A percentile compares a stretch with the other conserved stretches of the same genome.
phyloP scores from a whole-genome alignment of 2,113 vertebrate genomes.

The Phodopus roborovskii region DNA sequence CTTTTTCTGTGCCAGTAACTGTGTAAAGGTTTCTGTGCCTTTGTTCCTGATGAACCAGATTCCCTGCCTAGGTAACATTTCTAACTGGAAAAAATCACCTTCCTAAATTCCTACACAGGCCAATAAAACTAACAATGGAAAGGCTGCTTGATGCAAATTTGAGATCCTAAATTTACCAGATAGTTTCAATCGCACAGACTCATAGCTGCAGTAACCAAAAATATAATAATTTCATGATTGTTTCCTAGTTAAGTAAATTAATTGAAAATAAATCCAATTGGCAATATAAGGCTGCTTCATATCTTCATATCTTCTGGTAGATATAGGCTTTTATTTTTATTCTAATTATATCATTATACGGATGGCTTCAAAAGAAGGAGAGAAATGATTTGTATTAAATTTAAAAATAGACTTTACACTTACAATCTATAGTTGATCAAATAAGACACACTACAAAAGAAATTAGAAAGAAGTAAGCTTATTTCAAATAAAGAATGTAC shows the following conservation, averaged over 20 bases:
- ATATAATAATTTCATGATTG: conserved; percentile 10
- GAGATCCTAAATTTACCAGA: conserved; percentile 34
- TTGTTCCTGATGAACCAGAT: neutral
- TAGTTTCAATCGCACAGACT: conserved; percentile 43
- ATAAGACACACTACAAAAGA: conserved; percentile 1
- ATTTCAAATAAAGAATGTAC: conserved; percentile 9
- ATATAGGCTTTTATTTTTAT: neutral
- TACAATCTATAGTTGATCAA: neutral
- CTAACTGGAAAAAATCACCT: neutral
- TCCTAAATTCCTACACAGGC: neutral
- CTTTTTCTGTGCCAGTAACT: conserved; percentile 41
- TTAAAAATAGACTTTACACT: neutral
- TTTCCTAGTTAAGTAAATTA: neutral
- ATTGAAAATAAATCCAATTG: conserved; percentile 47
- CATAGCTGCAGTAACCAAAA: conserved; percentile 21
- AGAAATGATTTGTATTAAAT: neutral
- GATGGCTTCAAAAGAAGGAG: neutral
- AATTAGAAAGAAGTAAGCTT: neutral
- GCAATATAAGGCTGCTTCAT: neutral
- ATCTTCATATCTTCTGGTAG: neutral
- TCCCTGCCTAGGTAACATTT: neutral
- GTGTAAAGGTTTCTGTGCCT: neutral
- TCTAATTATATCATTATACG: neutral
- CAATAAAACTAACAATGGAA: neutral
- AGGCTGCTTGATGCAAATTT: neutral